Evolutionary conservation across 2,113 vertebrate genomes (phyloP), one percentile per base, ranked within the genome.

Genomic region (Hassar affinis): DNA sequence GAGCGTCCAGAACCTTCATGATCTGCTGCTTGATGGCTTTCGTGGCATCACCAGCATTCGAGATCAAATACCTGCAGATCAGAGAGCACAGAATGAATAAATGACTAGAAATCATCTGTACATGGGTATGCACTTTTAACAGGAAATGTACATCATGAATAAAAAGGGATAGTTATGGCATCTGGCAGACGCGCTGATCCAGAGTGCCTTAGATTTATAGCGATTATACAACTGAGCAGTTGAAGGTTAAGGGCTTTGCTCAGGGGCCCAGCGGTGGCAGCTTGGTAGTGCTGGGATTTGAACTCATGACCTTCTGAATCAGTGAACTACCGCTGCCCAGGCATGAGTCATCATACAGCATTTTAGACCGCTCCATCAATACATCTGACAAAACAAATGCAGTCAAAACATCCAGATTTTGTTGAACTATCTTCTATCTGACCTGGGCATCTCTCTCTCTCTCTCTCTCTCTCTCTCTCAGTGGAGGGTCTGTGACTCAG

Each of bases 21-120:
- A 99, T 99, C 94, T 99, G 97, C 92, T 98, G 97, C 93, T 99
- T 99, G 91, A 99, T 99, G 92, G 96, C 97, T 93, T 98, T 99
- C 85, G 98, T 99, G 89, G 98, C 98, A 64, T 99, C 98, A 49
- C 97, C 97, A 22, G 97, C 97, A 77, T 99, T 96, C 88, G 98
- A 97, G 91, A 99, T 99, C 91, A 99, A 94, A 93, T 99, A 99
- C 88, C 98, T 99, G 88, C 72, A 85, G 61, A 71, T 81, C 9
- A 64, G 15, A 83, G 33, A 54, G 61, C 47, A 81, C 10, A 75
- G 1, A 12, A 42, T 61, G 17, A 30, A 62, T 25, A 3, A 2
- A 82, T 78, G 9, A 38, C 3, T 68, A 1, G 6, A 27, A 25
- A 30, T 51, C 4, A 9, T 47, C 4, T 12, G 1, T 14, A 18